phyloP scores from a whole-genome alignment of 2,797 vertebrate species.

The Periparus ater region DNA sequence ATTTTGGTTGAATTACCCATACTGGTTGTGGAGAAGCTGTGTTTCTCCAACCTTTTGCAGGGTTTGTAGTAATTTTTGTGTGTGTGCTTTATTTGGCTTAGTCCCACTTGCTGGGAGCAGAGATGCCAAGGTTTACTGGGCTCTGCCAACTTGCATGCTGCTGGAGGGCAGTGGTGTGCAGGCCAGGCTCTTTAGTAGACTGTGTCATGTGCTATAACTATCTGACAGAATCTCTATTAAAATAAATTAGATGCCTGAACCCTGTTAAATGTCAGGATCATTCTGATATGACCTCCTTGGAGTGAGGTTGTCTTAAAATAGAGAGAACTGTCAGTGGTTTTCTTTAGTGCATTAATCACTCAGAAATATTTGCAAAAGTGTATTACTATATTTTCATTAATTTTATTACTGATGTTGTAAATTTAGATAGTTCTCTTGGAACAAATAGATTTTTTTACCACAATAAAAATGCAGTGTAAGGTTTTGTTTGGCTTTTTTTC shows the following conservation, averaged over 20 bases:
- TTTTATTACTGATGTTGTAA: neutral
- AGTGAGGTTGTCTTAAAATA: neutral
- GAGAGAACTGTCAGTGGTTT: neutral
- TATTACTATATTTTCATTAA: neutral
- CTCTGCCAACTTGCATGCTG: neutral
- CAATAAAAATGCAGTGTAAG: neutral
- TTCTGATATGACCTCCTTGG: neutral
- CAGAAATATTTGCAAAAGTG: neutral
- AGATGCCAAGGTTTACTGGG: neutral
- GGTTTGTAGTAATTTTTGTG: neutral
- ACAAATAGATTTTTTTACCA: neutral
- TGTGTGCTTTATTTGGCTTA: neutral
- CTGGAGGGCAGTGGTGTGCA: neutral
- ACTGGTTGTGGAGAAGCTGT: neutral
- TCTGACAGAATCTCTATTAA: neutral
- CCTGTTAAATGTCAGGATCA: neutral
- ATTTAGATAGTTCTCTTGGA: neutral
- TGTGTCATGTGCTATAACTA: neutral
- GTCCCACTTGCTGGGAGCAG: neutral
- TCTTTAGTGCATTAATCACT: neutral
- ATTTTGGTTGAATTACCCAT: neutral
- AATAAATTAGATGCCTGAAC: neutral
- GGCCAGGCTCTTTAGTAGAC: neutral
- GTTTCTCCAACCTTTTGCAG: neutral
- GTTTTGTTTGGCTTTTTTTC: neutral